A percentile compares a stretch with the other conserved stretches of the same genome.
Conservation (phyloP, 2,113 vertebrate genomes). For the Callocephalon fimbriatum region DNA sequence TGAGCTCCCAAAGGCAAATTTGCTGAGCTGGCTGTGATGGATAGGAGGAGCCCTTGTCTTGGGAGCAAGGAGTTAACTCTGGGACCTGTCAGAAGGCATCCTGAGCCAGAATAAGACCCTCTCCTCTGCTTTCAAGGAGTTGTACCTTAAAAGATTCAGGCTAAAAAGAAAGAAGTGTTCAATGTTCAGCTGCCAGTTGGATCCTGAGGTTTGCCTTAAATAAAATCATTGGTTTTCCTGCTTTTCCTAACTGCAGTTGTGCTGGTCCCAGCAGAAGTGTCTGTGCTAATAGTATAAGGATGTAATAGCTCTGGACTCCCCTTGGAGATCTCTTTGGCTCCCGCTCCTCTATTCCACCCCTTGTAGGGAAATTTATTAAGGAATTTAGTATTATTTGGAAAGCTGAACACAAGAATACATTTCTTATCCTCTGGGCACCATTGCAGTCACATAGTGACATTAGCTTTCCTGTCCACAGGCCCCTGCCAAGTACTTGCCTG, state of each 20-base stretch:
- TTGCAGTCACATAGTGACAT: not conserved
- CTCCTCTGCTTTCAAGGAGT: not conserved
- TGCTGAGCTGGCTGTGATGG: not conserved
- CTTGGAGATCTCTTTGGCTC: not conserved
- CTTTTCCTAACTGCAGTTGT: not conserved
- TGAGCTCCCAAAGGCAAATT: not conserved
- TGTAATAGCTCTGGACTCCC: not conserved
- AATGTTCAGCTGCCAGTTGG: not conserved
- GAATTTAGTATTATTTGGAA: slow-evolving; percentile 1
- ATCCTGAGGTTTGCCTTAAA: not conserved
- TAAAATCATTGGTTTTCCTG: not conserved
- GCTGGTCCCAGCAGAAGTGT: not conserved
- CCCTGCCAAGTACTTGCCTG: not conserved
- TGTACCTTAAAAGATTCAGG: not conserved
- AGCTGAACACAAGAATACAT: not conserved
- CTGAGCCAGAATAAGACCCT: not conserved
- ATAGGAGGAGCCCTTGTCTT: not conserved
- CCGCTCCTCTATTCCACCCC: not conserved
- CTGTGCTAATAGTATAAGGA: not conserved
- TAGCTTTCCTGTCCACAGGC: not conserved
- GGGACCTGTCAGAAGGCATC: not conserved
- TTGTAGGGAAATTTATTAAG: not conserved
- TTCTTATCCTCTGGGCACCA: not conserved
- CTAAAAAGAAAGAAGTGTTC: not conserved
- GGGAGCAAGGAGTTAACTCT: not conserved